phyloP scores from a whole-genome alignment of 2,113 vertebrate genomes.

The Lonchura striata region DNA sequence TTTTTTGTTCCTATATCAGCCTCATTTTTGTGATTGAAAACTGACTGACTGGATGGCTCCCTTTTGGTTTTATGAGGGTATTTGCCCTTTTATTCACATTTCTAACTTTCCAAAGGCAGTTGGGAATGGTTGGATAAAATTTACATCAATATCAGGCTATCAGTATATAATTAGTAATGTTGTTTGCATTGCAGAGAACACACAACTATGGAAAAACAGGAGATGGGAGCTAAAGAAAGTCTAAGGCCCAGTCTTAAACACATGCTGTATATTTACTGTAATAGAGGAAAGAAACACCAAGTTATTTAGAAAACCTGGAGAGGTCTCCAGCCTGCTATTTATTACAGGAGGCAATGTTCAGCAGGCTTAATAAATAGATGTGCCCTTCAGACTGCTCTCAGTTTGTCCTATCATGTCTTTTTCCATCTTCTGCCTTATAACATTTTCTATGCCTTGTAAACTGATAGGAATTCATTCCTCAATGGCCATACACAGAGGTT shows the following conservation, averaged over 20 bases:
- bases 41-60: background rate
- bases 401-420: constrained; percentile 53
- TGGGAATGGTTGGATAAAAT: background rate
- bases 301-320: background rate
- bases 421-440: constrained; percentile 39
- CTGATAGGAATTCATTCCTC: constrained; percentile 43
- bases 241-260: background rate
- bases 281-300: background rate
- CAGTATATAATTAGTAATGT: background rate
- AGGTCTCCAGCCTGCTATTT: background rate
- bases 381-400: constrained; percentile 37
- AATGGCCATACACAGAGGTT: constrained; percentile 39
- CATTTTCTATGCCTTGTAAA: constrained; percentile 47
- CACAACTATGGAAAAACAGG: background rate
- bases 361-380: background rate
- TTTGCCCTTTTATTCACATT: background rate
- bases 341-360: background rate
- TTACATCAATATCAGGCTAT: background rate
- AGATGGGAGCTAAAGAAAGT: background rate
- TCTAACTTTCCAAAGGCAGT: background rate
- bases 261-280: background rate
- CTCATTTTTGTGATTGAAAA: background rate
- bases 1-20: background rate
- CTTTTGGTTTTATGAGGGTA: background rate
- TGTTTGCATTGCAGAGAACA: background rate